Base-by-base conservation (phyloP, 2,113 vertebrate species). In the Podarcis muralis region DNA sequence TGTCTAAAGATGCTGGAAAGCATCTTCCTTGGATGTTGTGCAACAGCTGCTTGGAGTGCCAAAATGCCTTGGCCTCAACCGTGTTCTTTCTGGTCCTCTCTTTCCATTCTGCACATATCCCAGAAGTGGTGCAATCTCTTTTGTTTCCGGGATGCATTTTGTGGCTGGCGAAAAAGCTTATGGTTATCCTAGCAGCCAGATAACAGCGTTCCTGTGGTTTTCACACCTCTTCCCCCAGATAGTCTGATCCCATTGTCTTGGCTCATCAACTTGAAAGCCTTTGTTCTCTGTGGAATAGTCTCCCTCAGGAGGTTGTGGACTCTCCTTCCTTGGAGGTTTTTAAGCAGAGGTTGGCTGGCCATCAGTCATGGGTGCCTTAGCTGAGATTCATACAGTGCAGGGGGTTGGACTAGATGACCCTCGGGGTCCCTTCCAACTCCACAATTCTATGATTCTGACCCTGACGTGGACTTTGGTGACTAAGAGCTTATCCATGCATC, bases 211-310 rank as follows among this genome's bases (percentile, higher is more conserved):
- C 80, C 87, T 66, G 71, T 76, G 87, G 80, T 75, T 88, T 88
- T 88, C 57, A 48, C 57, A 82, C 57, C 62, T 65, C 35, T 81
- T 78, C 65, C 27, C 35, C 53, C 22, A 72, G 43, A 87, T 87
- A 88, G 35, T 43, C 79, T 88, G 79, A 87, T 35, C 13, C 85
- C 65, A 81, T 87, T 87, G 48, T 71, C 86, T 87, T 69, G 77
- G 32, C 68, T 23, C 43, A 71, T 81, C 48, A 87, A 18, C 23
- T 27, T 16, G 32, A 25, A 87, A 57, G 22, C 5, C 43, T 80
- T 71, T 87, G 78, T 74, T 66, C 66, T 81, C 23, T 72, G 66
- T 48, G 48, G 48, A 48, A 48, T 9, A 48, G 48, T 48, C 48
- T 48, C 48, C 11, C 48, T 12, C 9, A 12, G 8, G 48, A 48